Base-by-base conservation (phyloP, 53 echinoderm and acorn worm genomes). In the Actinopyga echinites region DNA sequence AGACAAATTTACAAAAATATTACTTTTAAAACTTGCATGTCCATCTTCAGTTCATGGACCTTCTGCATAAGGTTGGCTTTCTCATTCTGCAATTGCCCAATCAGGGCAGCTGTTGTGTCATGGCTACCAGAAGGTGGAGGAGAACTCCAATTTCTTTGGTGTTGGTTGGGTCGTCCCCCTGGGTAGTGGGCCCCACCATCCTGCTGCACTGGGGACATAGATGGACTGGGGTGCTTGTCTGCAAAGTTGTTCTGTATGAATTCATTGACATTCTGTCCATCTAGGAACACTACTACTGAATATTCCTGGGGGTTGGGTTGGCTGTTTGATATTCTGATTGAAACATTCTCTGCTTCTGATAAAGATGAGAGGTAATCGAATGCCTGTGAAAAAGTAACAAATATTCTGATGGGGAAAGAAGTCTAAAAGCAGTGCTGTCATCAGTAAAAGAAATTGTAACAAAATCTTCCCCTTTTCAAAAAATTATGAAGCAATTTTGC, bases 41-140 rank as follows among this genome's bases (percentile, higher is more conserved):
- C 79, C 22, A 53, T 29, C 49, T 84, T 84, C 60, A 84, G 35
- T 26, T 84, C 71, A 13, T 68, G 74, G 23, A 79, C 84, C 62
- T 79, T 82, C 74, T 87, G 82, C 22, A 87, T 66, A 53, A 87
- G 58, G 62, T 87, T 80, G 2, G 82, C 71, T n/a, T 84, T 89
- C 43, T 89, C 89, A 3, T 68, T 84, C 53, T 79, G 79, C 1
- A 89, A 59, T 30, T 89, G 80, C 7, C 24, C 56, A 6, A 80
- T 40, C 23, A 80, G 36, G 1, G 59, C 80, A 6, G 80, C 80
- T 2, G 19, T 61, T 32, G 30, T 35, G 23, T 61, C 61, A 4
- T 34, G 22, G 0, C 24, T 23, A 1, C 61, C 61, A 2, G 35
- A n/a, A 12, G 59, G 59, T 1, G 80, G 33, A n/a, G 80, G 80